Conservation (phyloP, 2,797 vertebrate genomes). For the Sorex maritimensis region DNA sequence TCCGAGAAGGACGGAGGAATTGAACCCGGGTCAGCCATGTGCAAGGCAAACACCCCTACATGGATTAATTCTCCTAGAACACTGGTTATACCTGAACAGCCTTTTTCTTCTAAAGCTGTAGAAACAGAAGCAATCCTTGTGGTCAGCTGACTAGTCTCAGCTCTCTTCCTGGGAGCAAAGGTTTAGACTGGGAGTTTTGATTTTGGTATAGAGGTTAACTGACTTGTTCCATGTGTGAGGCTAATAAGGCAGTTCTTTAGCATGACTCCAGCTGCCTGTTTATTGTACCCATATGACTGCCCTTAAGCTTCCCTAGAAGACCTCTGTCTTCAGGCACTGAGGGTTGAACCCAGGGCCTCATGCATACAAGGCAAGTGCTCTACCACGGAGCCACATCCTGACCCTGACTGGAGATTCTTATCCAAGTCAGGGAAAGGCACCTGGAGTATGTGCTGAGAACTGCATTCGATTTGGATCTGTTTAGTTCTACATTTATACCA, state of each 20-base stretch:
- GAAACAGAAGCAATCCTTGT: conserved; percentile 45
- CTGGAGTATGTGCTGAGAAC: background rate
- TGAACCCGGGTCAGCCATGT: too few species aligned
- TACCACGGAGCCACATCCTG: too few species aligned
- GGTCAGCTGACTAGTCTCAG: background rate
- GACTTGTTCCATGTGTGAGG: background rate
- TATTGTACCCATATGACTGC: background rate
- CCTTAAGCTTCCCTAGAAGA: background rate
- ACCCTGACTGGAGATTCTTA: background rate
- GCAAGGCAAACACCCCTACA: too few species aligned
- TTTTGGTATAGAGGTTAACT: background rate
- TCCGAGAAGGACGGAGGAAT: too few species aligned
- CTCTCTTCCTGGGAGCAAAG: background rate
- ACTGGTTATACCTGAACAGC: background rate
- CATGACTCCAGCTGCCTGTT: background rate
- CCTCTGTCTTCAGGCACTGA: background rate
- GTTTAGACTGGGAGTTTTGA: background rate
- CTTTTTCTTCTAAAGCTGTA: background rate
- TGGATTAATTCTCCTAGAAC: background rate
- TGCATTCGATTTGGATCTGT: background rate
- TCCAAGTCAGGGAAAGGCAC: background rate
- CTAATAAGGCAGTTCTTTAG: background rate
- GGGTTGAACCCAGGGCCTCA: too few species aligned
- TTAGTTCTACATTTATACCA: background rate
- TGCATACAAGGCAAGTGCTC: too few species aligned